Evolutionary conservation across 2,888 invertebrate genomes (phyloP).

Genomic region (Siphlonurus alternatus): DNA sequence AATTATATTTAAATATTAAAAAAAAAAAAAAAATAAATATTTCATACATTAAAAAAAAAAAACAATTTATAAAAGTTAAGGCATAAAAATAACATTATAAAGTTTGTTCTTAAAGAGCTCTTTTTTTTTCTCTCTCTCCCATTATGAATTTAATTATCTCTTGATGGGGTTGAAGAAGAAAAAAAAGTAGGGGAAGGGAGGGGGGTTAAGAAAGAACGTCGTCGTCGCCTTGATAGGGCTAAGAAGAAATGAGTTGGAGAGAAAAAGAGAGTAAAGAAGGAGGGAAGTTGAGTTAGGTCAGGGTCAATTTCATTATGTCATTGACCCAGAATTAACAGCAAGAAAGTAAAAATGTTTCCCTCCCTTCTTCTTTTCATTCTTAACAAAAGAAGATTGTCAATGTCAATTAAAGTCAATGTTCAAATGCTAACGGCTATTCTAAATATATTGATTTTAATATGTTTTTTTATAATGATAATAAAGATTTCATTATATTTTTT

Average conservation of each 20-base stretch:
- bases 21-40: background rate
- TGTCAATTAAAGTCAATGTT: too few relatives aligned
- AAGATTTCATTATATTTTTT: too few relatives aligned
- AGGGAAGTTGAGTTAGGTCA: background rate
- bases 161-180: background rate
- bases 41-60: background rate
- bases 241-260: background rate
- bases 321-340: constrained; percentile 1
- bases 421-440: too few relatives aligned
- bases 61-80: background rate
- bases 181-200: background rate
- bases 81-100: background rate
- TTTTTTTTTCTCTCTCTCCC: background rate
- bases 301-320: constrained; percentile 4
- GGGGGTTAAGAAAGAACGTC: background rate
- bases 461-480: too few relatives aligned
- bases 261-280: background rate
- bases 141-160: background rate
- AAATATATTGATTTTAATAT: too few relatives aligned
- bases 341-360: background rate
- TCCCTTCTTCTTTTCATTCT: background rate
- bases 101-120: background rate
- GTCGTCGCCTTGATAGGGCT: background rate
- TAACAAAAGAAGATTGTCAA: too few relatives aligned
- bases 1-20: background rate